Percentiles rank a stretch among this genome's conserved stretches.
phyloP scores from a whole-genome alignment of 2,113 vertebrate species.

The Apodemus sylvaticus region DNA sequence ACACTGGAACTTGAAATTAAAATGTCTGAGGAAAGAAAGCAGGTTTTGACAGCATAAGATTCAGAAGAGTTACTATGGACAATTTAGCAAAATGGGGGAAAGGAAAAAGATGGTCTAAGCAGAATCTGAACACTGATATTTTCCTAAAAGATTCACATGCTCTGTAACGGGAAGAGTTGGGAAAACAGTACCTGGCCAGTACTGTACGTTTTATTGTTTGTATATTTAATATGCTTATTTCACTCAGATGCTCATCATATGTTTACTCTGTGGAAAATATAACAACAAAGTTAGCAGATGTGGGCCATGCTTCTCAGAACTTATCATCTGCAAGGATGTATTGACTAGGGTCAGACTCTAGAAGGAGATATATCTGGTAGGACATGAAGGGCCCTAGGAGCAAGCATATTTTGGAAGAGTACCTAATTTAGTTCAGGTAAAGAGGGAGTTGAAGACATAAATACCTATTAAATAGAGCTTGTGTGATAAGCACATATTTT shows the following conservation, averaged over 20 bases:
- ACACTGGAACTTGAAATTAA: not conserved
- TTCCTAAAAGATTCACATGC: not conserved
- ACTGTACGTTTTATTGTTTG: not conserved
- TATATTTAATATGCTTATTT: not conserved
- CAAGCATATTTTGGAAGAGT: not conserved
- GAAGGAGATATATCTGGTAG: not conserved
- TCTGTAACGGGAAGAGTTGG: not conserved
- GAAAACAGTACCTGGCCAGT: not conserved
- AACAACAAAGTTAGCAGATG: not conserved
- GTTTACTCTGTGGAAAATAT: not conserved
- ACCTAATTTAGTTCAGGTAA: not conserved
- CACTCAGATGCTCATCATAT: not conserved
- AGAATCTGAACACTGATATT: not conserved
- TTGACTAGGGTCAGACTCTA: not conserved
- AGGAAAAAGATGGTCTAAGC: not conserved
- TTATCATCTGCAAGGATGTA: not conserved
- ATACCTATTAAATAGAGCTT: not conserved
- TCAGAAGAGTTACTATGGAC: not conserved
- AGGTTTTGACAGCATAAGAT: not conserved
- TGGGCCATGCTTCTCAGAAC: not conserved
- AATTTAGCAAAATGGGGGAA: slow-evolving; percentile 8
- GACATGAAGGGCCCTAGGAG: not conserved
- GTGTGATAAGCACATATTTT: not conserved
- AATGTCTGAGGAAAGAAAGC: slow-evolving; percentile 29
- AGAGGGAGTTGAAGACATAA: not conserved